Base-by-base conservation (phyloP, 2,888 invertebrate genomes). In the Tortricodes alternella region DNA sequence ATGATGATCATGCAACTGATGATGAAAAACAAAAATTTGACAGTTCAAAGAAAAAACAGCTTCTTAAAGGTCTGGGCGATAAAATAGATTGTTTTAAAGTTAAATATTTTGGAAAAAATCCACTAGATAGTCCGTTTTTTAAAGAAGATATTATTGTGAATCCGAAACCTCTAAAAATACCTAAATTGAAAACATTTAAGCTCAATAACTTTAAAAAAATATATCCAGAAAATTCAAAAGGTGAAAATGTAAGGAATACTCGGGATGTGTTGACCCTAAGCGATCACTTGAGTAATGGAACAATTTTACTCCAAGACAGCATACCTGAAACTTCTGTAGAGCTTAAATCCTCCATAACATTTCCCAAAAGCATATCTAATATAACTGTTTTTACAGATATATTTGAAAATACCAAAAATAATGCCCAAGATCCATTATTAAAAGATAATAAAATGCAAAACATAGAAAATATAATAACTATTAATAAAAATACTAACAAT, bases 81-180 rank as follows among this genome's bases (percentile, higher is more conserved):
- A 94, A 94, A 84, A 93, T 96, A 15, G 93, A 94, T 62, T 96
- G 96, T 69, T 92, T 94, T 21, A 95, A 94, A 77, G 86, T 89
- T 0, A 95, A 95, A 83, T 95, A 94, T 74, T 96, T 96, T 74
- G 96, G 95, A 1, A 88, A 92, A 58, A 92, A 95, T 76, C 96
- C 96, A 0, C 78, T 96, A 51, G 95, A 95, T 64, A 95, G 93
- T 82, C 95, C 95, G 0, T 89, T 96, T 63, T 96, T 96, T 66
- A 80, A 85, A 56, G 93, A 93, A 83, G 89, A 92, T 35, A 69
- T 80, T 6, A 90, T 93, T 60, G 76, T 79, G 8, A 78, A 83
- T 18, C 92, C 93, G 0, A 84, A 89, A 67, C 89, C 91, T 27
- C 73, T 89, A 19, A 67, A 62, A 9, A 63, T 64, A 15, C 81